These are phyloP conservation scores for Lypha dubia DNA, from an alignment of 2,888 invertebrate genomes.

Conservation along the genomic window DNA sequence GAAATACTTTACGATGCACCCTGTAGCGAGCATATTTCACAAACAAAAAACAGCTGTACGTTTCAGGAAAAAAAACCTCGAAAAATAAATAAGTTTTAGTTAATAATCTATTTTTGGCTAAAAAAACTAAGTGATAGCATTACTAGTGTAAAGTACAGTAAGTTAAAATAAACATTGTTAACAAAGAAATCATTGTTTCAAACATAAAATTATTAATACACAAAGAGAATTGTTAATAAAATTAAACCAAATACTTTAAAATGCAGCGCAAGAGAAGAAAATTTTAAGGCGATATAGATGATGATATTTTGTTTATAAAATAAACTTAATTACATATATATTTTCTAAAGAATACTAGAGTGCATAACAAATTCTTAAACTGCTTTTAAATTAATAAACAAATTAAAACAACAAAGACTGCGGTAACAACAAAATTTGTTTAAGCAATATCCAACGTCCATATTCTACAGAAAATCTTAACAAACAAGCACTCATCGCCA, in stretches of 20 bases:
- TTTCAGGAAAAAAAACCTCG: constrained; percentile 19
- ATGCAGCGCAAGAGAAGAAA: constrained; percentile 69
- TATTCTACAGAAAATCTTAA: background rate
- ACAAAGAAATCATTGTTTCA: constrained; percentile 33
- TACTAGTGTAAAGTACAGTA: constrained; percentile 51
- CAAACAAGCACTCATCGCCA: background rate
- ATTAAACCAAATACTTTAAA: constrained; percentile 13
- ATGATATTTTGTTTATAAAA: constrained; percentile 16
- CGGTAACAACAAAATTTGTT: constrained; percentile 20
- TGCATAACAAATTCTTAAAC: too few species aligned
- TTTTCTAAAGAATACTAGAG: too few species aligned
- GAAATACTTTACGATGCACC: constrained; percentile 2
- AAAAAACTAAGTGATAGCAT: constrained; percentile 41
- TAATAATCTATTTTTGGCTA: constrained; percentile 30
- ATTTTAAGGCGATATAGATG: constrained; percentile 13
- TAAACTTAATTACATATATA: constrained; percentile 9
- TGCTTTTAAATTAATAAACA: background rate
- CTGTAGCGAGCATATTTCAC: constrained; percentile 17
- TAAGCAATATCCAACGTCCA: constrained; percentile 52
- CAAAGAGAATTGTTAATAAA: background rate
- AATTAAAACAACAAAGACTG: constrained; percentile 26
- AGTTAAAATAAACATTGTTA: constrained; percentile 4
- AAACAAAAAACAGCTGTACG: constrained; percentile 63
- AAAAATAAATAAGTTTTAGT: constrained; percentile 41
- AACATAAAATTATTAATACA: background rate